A percentile compares a stretch with the other conserved stretches of the same genome.
Conservation (phyloP, 2,113 vertebrate genomes). For the Paracyprichromis sp. region DNA sequence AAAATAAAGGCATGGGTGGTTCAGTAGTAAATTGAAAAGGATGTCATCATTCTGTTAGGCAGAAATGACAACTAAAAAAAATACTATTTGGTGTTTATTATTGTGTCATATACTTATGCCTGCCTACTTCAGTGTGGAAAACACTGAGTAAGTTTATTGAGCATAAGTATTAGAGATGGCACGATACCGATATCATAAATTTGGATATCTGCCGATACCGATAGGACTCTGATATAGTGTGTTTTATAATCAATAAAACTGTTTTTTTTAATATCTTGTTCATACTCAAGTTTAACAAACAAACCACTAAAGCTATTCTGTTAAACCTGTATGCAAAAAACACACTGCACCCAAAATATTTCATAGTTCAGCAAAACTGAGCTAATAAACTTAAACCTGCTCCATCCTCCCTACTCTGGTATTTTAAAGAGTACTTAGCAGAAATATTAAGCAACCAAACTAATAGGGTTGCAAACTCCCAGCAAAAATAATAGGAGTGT, state of each 20-base stretch:
- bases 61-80: neutral
- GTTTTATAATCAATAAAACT: neutral
- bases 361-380: neutral
- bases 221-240: neutral
- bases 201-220: neutral
- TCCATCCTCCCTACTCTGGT: neutral
- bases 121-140: neutral
- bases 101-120: neutral
- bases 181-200: neutral
- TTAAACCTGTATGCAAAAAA: neutral
- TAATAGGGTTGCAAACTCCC: neutral
- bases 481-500: neutral
- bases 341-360: neutral
- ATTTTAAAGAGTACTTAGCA: neutral
- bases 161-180: neutral
- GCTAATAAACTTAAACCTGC: neutral
- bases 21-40: neutral
- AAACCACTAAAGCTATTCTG: neutral
- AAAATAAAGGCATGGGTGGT: neutral
- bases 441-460: neutral
- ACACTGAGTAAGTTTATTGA: neutral
- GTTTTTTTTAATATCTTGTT: fast-evolving
- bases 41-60: neutral
- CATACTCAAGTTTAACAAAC: neutral
- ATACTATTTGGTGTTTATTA: neutral